phyloP scores from a whole-genome alignment of 2,113 vertebrate species.

The Erythrolamprus reginae region DNA sequence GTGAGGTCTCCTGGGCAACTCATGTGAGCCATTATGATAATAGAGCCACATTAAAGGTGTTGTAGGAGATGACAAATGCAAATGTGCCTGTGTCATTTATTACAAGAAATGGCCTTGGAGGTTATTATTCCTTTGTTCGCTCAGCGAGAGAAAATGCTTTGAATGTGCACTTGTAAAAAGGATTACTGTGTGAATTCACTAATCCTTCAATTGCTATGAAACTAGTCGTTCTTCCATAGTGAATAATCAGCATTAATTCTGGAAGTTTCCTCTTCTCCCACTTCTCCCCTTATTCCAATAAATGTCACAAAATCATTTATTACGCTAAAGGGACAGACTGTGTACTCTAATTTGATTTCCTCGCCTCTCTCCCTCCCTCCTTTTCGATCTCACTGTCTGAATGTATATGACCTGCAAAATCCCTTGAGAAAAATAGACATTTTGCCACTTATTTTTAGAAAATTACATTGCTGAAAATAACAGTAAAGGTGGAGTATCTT shows the following conservation, averaged over 20 bases:
- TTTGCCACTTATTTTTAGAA: conserved; percentile 34
- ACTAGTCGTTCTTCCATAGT: conserved; percentile 29
- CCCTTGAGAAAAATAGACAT: conserved; percentile 28
- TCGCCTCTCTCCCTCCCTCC: not conserved
- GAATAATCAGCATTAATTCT: conserved; percentile 45
- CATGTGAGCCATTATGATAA: conserved; percentile 15
- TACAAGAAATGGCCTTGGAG: not conserved
- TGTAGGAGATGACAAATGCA: not conserved
- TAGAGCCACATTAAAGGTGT: conserved; percentile 23
- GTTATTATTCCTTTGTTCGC: not conserved
- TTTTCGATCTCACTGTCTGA: not conserved
- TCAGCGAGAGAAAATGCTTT: not conserved
- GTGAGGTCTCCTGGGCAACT: conserved; percentile 15
- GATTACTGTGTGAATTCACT: not conserved
- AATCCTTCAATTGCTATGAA: conserved; percentile 25
- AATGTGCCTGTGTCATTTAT: not conserved
- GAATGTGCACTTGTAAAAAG: not conserved
- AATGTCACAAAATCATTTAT: conserved; percentile 44
- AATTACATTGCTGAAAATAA: conserved; percentile 28
- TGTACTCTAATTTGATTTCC: conserved; percentile 30
- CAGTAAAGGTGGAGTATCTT: not conserved
- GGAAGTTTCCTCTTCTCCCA: not conserved
- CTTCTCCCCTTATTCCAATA: conserved; percentile 29
- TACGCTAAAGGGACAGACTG: conserved; percentile 19
- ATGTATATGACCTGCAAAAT: not conserved